Evolutionary conservation across 2,797 vertebrate species (phyloP), one percentile per base, ranked within the genome.

Genomic region (Botia kubotai): DNA sequence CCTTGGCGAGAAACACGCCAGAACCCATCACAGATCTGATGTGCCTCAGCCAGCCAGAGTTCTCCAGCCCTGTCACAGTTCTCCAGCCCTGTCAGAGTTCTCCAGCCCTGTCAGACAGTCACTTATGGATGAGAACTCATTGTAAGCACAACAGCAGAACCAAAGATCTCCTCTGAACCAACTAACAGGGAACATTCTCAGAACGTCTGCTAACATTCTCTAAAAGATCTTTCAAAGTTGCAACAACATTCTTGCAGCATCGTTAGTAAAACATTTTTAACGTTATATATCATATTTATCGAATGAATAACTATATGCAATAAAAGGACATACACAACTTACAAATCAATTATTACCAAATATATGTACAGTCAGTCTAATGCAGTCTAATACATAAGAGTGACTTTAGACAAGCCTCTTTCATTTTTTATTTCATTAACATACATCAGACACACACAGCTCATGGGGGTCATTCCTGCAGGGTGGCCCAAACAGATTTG

Each of bases 11-110:
- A 78, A 95, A 95, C 23, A 94, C 86, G 0, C 93, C 90, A 36
- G 94, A 93, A 86, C 95, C 94, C 94, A 95, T 93, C 67, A 95
- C 87, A 81, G 94, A 88, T 92, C 95, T 95, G 83, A 96, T 94
- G 89, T 95, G 95, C 78, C 92, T 91, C 12, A 95, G 63, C 95
- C 95, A 96, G 17, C 94, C 93, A 0, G 94, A 95, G 86, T 91
- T 95, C 88, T 95, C 94, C 83, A 96, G 90, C 43, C 95, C 95
- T 95, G 17, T 94, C 93, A 0, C 94, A 95, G 86, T 91, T 95
- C 88, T 95, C 94, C 83, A 96, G 90, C 43, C 94, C 92, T 0
- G 93, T 94, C 82, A 96, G 92, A 33, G 33, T 33, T 33, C 33
- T 33, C 33, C 33, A 33, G 3, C 33, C 33, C 33, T 5, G 33